phyloP scores from a whole-genome alignment of 2,888 invertebrate species.

The Girardia tigrina region DNA sequence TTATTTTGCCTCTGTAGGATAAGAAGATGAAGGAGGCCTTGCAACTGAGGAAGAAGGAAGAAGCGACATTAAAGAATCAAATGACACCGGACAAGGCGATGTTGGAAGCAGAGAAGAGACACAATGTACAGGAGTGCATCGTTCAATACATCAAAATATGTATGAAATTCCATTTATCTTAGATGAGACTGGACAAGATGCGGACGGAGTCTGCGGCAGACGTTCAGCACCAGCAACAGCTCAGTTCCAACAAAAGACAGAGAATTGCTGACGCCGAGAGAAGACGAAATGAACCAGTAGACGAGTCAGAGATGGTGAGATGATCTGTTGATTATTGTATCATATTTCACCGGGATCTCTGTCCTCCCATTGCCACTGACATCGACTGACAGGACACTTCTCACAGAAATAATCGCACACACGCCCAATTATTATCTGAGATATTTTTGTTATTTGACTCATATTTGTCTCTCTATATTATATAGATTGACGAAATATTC shows the following conservation, averaged over 20 bases:
- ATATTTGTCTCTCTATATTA: too few relatives aligned
- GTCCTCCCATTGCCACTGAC: too few relatives aligned
- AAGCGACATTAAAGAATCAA: slow-evolving; percentile 67
- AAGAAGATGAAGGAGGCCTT: slow-evolving; percentile 60
- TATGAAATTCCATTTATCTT: not conserved
- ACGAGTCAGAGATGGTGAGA: slow-evolving; percentile 73
- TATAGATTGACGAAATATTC: slow-evolving; percentile 74
- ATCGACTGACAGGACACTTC: too few relatives aligned
- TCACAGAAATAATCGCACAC: too few relatives aligned
- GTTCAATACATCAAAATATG: not conserved
- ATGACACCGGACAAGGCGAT: slow-evolving; percentile 84
- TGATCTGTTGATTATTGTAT: not conserved
- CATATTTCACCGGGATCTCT: too few relatives aligned
- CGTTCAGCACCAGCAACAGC: slow-evolving; percentile 69
- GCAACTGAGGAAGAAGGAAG: slow-evolving; percentile 70
- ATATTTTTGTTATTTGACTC: too few relatives aligned
- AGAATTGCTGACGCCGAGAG: slow-evolving; percentile 76
- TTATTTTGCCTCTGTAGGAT: not conserved
- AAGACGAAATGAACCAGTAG: slow-evolving; percentile 80
- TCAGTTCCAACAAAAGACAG: slow-evolving; percentile 72
- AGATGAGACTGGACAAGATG: slow-evolving; percentile 71
- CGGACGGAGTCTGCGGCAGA: slow-evolving; percentile 74
- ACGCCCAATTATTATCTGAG: too few relatives aligned
- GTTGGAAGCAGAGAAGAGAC: slow-evolving; percentile 68
- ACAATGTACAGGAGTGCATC: slow-evolving; percentile 40